A percentile compares a stretch with the other conserved stretches of the same genome.
These are phyloP conservation scores for Dryadula phaetusa DNA, from an alignment of 2,888 invertebrate species.

Conservation along the genomic window DNA sequence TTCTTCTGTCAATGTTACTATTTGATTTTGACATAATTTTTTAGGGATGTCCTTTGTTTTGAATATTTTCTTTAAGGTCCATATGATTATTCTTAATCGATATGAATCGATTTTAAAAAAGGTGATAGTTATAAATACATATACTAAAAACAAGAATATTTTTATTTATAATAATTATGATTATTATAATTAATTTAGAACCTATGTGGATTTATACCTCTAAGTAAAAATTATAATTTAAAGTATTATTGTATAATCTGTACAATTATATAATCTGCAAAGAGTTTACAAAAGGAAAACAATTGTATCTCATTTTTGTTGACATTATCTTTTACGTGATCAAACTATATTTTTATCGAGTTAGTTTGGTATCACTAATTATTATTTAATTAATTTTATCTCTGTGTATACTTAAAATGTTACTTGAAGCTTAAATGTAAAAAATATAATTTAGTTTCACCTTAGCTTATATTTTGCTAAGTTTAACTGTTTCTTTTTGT, in stretches of 20 bases:
- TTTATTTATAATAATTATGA: too few relatives aligned
- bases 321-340: neutral
- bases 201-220: too few relatives aligned
- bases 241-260: neutral
- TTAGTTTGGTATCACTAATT: neutral
- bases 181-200: too few relatives aligned
- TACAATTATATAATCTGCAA: neutral
- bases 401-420: neutral
- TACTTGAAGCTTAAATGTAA: neutral
- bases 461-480: neutral
- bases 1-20: neutral
- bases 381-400: neutral
- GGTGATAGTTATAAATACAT: neutral
- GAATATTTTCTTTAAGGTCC: neutral
- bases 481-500: neutral
- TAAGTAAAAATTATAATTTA: too few relatives aligned
- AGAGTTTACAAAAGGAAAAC: neutral
- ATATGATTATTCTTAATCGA: neutral
- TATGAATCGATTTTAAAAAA: neutral
- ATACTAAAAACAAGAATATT: too few relatives aligned
- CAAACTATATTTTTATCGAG: neutral
- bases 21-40: neutral
- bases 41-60: neutral
- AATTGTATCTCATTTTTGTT: slow-evolving; percentile 10
- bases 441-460: neutral